These are phyloP conservation scores for Dufourea novaeangliae DNA, from an alignment of 1,140 invertebrate genomes.

Conservation along the genomic window DNA sequence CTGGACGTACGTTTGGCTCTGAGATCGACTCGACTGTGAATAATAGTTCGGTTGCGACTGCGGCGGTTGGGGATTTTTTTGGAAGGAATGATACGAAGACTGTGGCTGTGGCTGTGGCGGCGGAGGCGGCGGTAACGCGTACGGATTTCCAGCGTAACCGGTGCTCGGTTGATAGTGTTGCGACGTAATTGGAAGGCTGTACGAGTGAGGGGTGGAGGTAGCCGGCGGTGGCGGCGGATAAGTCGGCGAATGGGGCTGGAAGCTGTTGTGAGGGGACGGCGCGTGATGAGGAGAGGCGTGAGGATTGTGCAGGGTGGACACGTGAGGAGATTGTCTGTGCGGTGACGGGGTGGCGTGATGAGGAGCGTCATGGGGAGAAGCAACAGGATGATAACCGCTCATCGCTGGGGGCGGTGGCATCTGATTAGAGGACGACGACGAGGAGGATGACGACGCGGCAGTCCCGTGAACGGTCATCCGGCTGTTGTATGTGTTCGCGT, in stretches of 20 bases:
- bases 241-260: conserved; percentile 76
- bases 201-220: conserved; percentile 65
- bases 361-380: conserved; percentile 62
- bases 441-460: conserved; percentile 59
- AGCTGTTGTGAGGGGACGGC: conserved; percentile 72
- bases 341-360: conserved; percentile 67
- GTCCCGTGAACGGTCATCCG: conserved; percentile 60
- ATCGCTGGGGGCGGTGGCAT: conserved; percentile 67
- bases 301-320: conserved; percentile 69
- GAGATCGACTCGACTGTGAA: conserved; percentile 56
- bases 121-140: conserved; percentile 59
- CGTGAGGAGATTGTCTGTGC: conserved; percentile 74
- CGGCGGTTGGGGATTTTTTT: conserved; percentile 63
- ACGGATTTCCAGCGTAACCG: conserved; percentile 66
- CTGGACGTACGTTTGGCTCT: conserved; percentile 56
- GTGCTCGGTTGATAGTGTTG: conserved; percentile 71
- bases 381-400: conserved; percentile 64
- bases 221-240: conserved; percentile 73
- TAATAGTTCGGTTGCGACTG: conserved; percentile 54
- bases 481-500: conserved; percentile 54
- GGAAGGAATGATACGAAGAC: conserved; percentile 78
- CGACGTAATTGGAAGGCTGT: conserved; percentile 62
- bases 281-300: conserved; percentile 71
- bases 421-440: conserved; percentile 59
- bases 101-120: conserved; percentile 65